phyloP scores from a whole-genome alignment of 2,888 invertebrate genomes.

The Cactoblastis cactorum region DNA sequence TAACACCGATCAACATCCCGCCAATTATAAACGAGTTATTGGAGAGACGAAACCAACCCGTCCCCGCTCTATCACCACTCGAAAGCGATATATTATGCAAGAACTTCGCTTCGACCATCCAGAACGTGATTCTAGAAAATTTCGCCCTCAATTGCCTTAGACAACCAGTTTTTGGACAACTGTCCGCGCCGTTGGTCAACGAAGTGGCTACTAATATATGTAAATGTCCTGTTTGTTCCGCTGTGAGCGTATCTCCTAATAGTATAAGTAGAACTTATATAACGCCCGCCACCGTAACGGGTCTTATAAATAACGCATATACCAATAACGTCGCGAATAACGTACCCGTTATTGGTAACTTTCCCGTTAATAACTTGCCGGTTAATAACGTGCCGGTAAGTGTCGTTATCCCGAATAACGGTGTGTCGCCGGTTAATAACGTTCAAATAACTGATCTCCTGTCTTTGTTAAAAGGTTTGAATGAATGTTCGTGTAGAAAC shows the following conservation, averaged over 20 bases:
- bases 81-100: conserved; percentile 21
- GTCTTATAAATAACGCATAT: conserved; percentile 13
- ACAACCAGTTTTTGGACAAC: conserved; percentile 23
- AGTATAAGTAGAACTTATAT: conserved; percentile 15
- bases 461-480: not conserved
- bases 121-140: conserved; percentile 25
- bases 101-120: conserved; percentile 26
- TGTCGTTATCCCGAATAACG: not conserved
- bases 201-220: conserved; percentile 20
- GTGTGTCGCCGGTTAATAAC: not conserved
- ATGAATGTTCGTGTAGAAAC: conserved; percentile 15
- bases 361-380: not conserved
- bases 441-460: conserved; percentile 1
- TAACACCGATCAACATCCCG: not conserved
- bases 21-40: conserved; percentile 12
- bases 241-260: conserved; percentile 16
- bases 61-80: conserved; percentile 11
- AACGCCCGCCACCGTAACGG: conserved; percentile 13
- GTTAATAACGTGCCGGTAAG: not conserved
- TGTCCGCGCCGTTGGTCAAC: conserved; percentile 22
- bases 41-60: conserved; percentile 11
- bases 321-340: not conserved
- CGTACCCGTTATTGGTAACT: not conserved
- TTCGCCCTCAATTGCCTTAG: conserved; percentile 21
- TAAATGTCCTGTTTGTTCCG: conserved; percentile 15